Base-by-base conservation (phyloP, 2,797 vertebrate genomes). In the Intellagama lesueurii region DNA sequence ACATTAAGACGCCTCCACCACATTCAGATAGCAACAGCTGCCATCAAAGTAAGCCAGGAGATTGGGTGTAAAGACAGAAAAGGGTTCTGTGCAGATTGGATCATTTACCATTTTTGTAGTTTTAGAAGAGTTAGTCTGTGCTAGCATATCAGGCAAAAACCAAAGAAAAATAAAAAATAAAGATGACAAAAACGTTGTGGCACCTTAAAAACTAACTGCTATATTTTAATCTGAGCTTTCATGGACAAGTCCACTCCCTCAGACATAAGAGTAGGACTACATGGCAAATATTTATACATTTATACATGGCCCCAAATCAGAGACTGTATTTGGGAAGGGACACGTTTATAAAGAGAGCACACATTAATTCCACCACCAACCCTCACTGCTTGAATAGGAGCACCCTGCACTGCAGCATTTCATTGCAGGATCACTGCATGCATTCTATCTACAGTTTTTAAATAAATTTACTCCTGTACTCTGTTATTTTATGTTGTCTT, bases 1-100 rank as follows among this genome's bases (percentile, higher is more conserved):
- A 99, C 99, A 0, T 96, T 99, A 19, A 97, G 99, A 80, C 96
- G 98, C 85, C 98, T 99, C 52, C 99, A 99, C 95, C 99, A 99
- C 30, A 97, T 98, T 92, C 97, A 98, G 95, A 98, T 98, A 28
- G 97, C 97, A 92, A 97, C 97, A 0, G 96, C 97, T 0, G 97
- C 97, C 92, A 97, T 98, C 95, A 98, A 98, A 97, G 97, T 98
- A 92, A 88, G 0, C 3, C n/a, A 26, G 0, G 28, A 5, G 28
- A 60, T 5, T 76, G 12, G 28, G 7, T 16, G 2, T 14, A 40
- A 44, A 17, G 17, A 26, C 30, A 76, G 56, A 30, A 56, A 52
- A 1, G 32, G 56, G 28, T 66, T n/a, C 26, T 60, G 35, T 16
- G 19, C 44, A 30, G 14, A 22, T 12, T 19, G 30, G 70, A 83